A percentile compares a stretch with the other conserved stretches of the same genome.
Conservation (phyloP, 2,888 invertebrate genomes). For the Hyposoter dolosus region DNA sequence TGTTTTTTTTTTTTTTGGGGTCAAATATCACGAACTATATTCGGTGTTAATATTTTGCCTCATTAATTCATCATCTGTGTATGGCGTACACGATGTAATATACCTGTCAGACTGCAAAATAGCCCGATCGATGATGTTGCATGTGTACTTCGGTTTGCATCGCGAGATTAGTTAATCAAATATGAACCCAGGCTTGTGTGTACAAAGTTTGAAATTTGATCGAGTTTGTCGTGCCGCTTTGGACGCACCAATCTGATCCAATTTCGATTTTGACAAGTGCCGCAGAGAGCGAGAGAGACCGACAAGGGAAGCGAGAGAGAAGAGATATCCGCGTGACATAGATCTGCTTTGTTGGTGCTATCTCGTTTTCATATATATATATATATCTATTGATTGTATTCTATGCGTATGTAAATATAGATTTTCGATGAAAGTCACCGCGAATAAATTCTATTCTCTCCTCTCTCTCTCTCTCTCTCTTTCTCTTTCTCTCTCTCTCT, state of each 20-base stretch:
- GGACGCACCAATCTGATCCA: conserved; percentile 76
- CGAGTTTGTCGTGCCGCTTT: conserved; percentile 73
- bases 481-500: background rate
- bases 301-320: conserved; percentile 5
- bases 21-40: background rate
- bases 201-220: conserved; percentile 78
- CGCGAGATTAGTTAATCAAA: conserved; percentile 74
- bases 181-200: conserved; percentile 77
- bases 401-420: background rate
- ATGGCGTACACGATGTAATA: conserved; percentile 28
- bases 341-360: conserved; percentile 27
- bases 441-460: background rate
- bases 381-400: background rate
- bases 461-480: background rate
- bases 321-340: conserved; percentile 24
- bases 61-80: background rate
- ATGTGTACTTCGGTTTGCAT: conserved; percentile 17
- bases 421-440: background rate
- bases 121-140: conserved; percentile 14
- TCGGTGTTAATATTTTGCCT: background rate
- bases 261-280: conserved; percentile 74
- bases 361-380: background rate
- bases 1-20: background rate
- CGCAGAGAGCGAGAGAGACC: conserved; percentile 2
- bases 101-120: conserved; percentile 37